Conservation (phyloP, 2,797 vertebrate species). For the Melanotaenia parkinsoni region DNA sequence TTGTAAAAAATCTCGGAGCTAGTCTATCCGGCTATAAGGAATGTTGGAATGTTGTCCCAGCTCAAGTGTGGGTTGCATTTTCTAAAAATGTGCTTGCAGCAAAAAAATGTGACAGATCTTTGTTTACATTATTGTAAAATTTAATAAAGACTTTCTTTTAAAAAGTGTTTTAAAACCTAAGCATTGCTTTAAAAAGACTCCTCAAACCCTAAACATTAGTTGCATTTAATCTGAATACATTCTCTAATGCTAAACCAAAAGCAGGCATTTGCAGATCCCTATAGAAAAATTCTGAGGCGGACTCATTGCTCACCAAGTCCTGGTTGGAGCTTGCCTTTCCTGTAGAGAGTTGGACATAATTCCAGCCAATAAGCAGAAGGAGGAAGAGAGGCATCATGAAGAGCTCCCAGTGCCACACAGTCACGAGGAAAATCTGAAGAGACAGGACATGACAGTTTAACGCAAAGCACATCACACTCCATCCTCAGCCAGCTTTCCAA, state of each 20-base stretch:
- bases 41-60: conserved; percentile 13
- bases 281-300: conserved; percentile 20
- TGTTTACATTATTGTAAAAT: conserved; percentile 16
- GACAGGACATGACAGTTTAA: conserved; percentile 65
- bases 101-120: neutral
- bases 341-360: conserved; percentile 85
- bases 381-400: conserved; percentile 97
- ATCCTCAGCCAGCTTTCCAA: conserved; percentile 52
- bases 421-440: conserved; percentile 91
- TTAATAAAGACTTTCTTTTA: neutral
- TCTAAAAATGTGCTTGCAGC: conserved; percentile 1
- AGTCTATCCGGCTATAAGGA: conserved; percentile 37
- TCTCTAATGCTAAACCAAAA: neutral
- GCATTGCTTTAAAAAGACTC: neutral
- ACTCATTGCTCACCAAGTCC: conserved; percentile 88
- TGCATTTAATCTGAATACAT: neutral
- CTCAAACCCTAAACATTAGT: neutral
- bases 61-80: conserved; percentile 12
- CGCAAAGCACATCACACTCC: conserved; percentile 53
- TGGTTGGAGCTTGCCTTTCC: conserved; percentile 84
- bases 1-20: conserved; percentile 34
- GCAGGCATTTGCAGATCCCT: conserved; percentile 10
- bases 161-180: neutral
- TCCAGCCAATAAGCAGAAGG: conserved; percentile 90
- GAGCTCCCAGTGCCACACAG: conserved; percentile 93